Conservation (phyloP, 2,888 invertebrate genomes). For the Aporophyla lueneburgensis region DNA sequence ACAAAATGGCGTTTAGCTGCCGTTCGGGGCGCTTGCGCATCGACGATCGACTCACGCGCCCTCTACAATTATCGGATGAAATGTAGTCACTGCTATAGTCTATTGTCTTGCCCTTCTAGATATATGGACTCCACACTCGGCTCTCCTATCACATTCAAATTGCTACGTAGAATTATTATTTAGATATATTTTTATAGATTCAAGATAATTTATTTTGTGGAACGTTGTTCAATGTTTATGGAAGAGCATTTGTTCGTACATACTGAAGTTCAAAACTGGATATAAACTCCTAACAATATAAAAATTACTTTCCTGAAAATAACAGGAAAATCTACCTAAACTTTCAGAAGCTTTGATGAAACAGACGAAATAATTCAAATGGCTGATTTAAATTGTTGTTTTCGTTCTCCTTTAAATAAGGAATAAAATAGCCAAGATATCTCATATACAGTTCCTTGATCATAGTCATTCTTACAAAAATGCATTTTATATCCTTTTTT, state of each 20-base stretch:
- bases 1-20: conserved; percentile 84
- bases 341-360: neutral
- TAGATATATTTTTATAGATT: conserved; percentile 59
- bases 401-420: neutral
- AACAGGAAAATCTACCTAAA: neutral
- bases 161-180: conserved; percentile 65
- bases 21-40: conserved; percentile 78
- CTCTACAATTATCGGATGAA: conserved; percentile 85
- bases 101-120: conserved; percentile 78
- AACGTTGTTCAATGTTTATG: conserved; percentile 1
- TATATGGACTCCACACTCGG: conserved; percentile 69
- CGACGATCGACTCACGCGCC: conserved; percentile 75
- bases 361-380: neutral
- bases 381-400: neutral
- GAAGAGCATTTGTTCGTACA: neutral
- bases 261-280: neutral
- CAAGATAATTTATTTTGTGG: conserved; percentile 47
- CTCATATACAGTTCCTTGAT: neutral
- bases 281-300: neutral
- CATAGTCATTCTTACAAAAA: neutral
- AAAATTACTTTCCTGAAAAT: conserved; percentile 1
- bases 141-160: conserved; percentile 68
- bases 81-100: conserved; percentile 79
- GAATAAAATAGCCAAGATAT: neutral
- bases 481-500: neutral